Evolutionary conservation across 2,113 vertebrate genomes (phyloP).

Genomic region (Heliornis fulica): DNA sequence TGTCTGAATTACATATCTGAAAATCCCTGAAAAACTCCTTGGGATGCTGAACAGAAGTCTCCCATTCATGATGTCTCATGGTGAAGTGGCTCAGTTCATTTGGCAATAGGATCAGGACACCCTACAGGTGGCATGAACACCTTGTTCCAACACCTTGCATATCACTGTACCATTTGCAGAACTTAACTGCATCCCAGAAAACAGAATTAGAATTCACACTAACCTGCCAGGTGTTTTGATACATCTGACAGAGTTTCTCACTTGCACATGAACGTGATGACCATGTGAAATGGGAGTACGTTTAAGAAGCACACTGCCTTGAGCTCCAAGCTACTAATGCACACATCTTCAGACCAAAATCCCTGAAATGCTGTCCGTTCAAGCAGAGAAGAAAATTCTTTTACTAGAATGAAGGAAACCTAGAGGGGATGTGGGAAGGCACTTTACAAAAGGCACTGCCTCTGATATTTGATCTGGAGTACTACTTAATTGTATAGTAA

Average conservation of each 20-base stretch:
- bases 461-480: neutral
- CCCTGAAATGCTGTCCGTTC: neutral
- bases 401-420: neutral
- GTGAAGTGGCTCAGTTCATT: neutral
- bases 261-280: neutral
- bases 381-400: neutral
- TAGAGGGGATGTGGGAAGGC: neutral
- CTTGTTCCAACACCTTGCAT: neutral
- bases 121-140: neutral
- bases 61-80: neutral
- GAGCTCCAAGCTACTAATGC: neutral
- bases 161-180: neutral
- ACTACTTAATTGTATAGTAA: neutral
- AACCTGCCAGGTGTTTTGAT: neutral
- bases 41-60: neutral
- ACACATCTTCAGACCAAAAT: neutral
- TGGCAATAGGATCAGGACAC: neutral
- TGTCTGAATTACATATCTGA: neutral
- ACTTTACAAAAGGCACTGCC: neutral
- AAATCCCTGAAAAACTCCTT: neutral
- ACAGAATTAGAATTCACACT: neutral
- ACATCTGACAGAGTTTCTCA: neutral
- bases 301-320: neutral
- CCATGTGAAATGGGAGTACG: neutral
- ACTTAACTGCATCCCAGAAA: neutral